These are phyloP conservation scores for Lysiphlebus fabarum DNA, from an alignment of 1,140 invertebrate genomes.

Conservation along the genomic window DNA sequence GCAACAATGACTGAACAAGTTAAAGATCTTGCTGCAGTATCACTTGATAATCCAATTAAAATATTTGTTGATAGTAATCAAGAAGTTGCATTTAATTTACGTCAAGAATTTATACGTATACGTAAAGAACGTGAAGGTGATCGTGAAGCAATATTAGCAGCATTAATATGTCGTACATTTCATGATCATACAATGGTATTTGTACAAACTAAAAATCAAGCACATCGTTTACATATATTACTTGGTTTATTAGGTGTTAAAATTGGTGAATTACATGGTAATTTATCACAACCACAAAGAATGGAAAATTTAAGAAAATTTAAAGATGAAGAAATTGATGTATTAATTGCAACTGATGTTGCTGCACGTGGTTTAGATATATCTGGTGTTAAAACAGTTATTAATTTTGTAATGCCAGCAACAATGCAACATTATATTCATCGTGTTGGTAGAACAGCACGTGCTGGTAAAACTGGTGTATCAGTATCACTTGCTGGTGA, in stretches of 20 bases:
- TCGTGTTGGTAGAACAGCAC: slow-evolving; percentile 88
- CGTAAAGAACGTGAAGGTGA: slow-evolving; percentile 79
- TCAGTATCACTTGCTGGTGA: slow-evolving; percentile 94
- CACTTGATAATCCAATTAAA: slow-evolving; percentile 86
- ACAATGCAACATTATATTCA: slow-evolving; percentile 96
- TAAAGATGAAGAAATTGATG: slow-evolving; percentile 83
- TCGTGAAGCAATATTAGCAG: slow-evolving; percentile 86
- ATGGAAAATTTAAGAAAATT: slow-evolving; percentile 87
- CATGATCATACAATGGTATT: slow-evolving; percentile 90
- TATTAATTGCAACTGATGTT: slow-evolving; percentile 93
- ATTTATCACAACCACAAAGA: slow-evolving; percentile 88
- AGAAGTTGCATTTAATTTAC: slow-evolving; percentile 89
- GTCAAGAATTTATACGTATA: slow-evolving; percentile 93
- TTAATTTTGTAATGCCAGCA: slow-evolving; percentile 94
- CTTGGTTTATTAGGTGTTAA: slow-evolving; percentile 84
- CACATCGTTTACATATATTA: slow-evolving; percentile 87
- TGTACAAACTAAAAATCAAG: slow-evolving; percentile 92
- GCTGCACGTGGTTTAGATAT: slow-evolving; percentile 96
- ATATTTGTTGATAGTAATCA: slow-evolving; percentile 94
- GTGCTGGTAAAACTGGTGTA: slow-evolving; percentile 85
- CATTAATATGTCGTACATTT: slow-evolving; percentile 91
- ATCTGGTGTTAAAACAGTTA: slow-evolving; percentile 91
- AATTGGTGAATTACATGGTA: no score
- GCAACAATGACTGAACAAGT: slow-evolving; percentile 98
- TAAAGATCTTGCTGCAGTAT: slow-evolving; percentile 87